Conservation (phyloP, 2,888 invertebrate species). For the Melanotus villosus region DNA sequence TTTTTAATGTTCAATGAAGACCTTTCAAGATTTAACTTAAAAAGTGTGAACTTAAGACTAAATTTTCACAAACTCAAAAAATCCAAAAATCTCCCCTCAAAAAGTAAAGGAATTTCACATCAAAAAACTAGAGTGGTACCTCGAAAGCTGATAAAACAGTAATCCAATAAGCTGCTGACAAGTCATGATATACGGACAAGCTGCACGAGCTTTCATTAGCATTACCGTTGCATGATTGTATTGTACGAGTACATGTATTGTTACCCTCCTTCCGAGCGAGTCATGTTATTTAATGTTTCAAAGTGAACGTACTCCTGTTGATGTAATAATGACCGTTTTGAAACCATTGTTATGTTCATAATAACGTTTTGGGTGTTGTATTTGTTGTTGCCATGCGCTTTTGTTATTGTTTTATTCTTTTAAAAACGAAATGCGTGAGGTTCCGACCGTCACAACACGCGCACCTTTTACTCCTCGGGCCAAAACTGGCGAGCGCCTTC, state of each 20-base stretch:
- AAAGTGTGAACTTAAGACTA: too few relatives aligned
- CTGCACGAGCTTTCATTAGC: slow-evolving; percentile 35
- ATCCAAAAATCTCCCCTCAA: slow-evolving; percentile 1
- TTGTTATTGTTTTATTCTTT: slow-evolving; percentile 3
- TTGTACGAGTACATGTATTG: slow-evolving; percentile 13
- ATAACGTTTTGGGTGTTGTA: slow-evolving; percentile 16
- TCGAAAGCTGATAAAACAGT: slow-evolving; percentile 21
- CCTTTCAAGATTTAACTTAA: too few relatives aligned
- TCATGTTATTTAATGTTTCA: slow-evolving; percentile 31
- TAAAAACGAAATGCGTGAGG: neutral
- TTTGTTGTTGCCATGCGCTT: slow-evolving; percentile 13
- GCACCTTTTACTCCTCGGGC: neutral
- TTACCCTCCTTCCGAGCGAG: slow-evolving; percentile 26
- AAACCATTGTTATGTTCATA: slow-evolving; percentile 22
- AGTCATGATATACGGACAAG: slow-evolving; percentile 27
- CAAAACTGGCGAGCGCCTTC: too few relatives aligned
- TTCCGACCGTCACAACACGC: neutral
- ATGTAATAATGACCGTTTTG: slow-evolving; percentile 22
- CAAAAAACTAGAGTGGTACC: slow-evolving; percentile 15
- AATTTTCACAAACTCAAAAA: slow-evolving; percentile 10
- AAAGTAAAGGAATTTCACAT: too few relatives aligned
- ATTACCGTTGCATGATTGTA: slow-evolving; percentile 35
- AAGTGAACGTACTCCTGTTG: slow-evolving; percentile 26
- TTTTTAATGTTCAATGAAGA: too few relatives aligned
- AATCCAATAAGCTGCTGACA: slow-evolving; percentile 33